phyloP scores from a whole-genome alignment of 2,797 vertebrate genomes.

The Synaphobranchus kaupii region DNA sequence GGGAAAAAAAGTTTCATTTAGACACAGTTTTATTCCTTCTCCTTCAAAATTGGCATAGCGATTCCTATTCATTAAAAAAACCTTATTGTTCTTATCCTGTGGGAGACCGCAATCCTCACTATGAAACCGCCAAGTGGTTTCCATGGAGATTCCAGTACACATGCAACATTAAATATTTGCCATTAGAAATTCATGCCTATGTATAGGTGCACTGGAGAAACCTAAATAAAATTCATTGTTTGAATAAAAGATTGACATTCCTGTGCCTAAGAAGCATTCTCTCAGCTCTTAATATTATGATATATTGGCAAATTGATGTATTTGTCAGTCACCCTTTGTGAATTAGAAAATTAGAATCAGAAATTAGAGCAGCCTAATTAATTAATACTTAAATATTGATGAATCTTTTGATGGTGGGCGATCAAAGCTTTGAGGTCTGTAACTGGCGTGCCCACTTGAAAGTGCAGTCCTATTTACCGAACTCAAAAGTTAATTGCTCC shows the following conservation, averaged over 20 bases:
- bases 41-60: conserved; percentile 67
- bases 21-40: conserved; percentile 64
- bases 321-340: neutral
- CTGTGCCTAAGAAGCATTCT: neutral
- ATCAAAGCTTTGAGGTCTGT: conserved; percentile 1
- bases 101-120: conserved; percentile 66
- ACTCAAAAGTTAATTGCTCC: neutral
- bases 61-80: conserved; percentile 69
- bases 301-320: neutral
- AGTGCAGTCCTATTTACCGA: neutral
- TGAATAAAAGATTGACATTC: neutral
- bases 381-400: conserved; percentile 19
- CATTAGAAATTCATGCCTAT: conserved; percentile 57
- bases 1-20: conserved; percentile 42
- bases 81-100: conserved; percentile 64
- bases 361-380: neutral
- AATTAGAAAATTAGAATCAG: no score
- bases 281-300: neutral
- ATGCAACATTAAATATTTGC: conserved; percentile 70
- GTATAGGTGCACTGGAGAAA: neutral
- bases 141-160: conserved; percentile 83
- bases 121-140: conserved; percentile 77
- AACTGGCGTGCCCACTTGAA: neutral
- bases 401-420: neutral
- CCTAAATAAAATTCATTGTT: conserved; percentile 5